Evolutionary conservation across 2,797 vertebrate species (phyloP), one percentile per base, ranked within the genome.

Genomic region (Fringilla coelebs): DNA sequence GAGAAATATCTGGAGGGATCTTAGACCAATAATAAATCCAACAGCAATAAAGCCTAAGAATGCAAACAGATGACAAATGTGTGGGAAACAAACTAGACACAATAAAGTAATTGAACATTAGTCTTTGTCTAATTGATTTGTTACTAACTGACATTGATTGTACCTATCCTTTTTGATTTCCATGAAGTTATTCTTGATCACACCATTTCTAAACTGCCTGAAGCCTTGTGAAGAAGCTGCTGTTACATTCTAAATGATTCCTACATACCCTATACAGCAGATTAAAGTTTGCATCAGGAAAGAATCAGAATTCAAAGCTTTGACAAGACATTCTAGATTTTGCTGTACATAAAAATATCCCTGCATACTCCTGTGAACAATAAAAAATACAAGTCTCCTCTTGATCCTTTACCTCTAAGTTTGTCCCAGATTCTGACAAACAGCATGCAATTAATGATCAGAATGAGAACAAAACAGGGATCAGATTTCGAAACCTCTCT

Each of bases 31-130:
- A 91, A 73, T 58, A 88, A 93, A 93, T 79, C 51, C 62, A 87
- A 61, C 51, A 89, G 52, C 21, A 65, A 15, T 3, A 3, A 41
- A 84, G n/a, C 43, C 41, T 68, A 67, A 72, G 66, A 89, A 94
- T 32, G 45, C 57, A 82, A 57, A 76, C 17, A 12, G n/a, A 83
- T 74, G 67, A 94, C n/a, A 93, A 72, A 77, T 17, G 9, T 66
- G 51, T 78, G 60, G 71, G 55, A 83, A 92, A 74, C 51, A 75
- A 94, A 94, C 92, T 51, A 93, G 86, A 63, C 51, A 57, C 45
- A 91, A 72, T 74, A 84, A 93, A 92, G 72, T 89, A 90, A 94
- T 32, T 55, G n/a, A 78, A 84, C 38, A 34, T 91, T 66, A 85
- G 32, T 74, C 65, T 90, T 91, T 67, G 26, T 84, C 25, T 81